Evolutionary conservation across 2,888 invertebrate genomes (phyloP).

Genomic region (Pollenia griseotomentosa): DNA sequence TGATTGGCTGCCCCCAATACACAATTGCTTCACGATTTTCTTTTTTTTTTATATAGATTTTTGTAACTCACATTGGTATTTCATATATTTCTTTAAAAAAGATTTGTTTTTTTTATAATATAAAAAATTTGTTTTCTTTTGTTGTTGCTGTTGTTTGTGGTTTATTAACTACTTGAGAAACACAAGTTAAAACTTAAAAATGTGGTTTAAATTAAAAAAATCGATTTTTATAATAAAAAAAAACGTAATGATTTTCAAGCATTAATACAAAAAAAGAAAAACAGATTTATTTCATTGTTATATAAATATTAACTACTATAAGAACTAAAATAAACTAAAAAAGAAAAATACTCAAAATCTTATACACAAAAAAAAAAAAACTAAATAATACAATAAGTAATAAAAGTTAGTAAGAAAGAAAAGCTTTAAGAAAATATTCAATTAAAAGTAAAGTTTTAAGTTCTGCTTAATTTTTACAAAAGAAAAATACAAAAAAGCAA

Average conservation of each 20-base stretch:
- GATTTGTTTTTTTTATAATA: conserved; percentile 27
- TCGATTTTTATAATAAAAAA: conserved; percentile 55
- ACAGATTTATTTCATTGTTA: conserved; percentile 8
- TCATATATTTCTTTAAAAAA: conserved; percentile 44
- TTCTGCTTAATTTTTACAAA: conserved; percentile 20
- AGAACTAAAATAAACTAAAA: background rate
- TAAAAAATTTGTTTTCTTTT: conserved; percentile 53
- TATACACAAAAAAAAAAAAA: background rate
- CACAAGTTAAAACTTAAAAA: conserved; percentile 62
- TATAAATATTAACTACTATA: conserved; percentile 28
- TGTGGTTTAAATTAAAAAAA: conserved; percentile 48
- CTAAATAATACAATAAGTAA: conserved; percentile 3
- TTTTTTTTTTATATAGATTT: conserved; percentile 67
- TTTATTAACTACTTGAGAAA: conserved; percentile 69
- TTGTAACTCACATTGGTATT: conserved; percentile 65
- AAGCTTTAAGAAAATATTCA: background rate
- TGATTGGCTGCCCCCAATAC: conserved; percentile 84
- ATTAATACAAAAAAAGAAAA: conserved; percentile 65
- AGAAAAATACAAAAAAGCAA: background rate
- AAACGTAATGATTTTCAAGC: conserved; percentile 67
- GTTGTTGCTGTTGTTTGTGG: conserved; percentile 27
- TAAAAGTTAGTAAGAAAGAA: conserved; percentile 13
- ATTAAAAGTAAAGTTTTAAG: conserved; percentile 55
- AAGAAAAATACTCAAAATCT: conserved; percentile 12
- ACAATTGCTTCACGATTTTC: conserved; percentile 85